Evolutionary conservation across 2,797 vertebrate genomes (phyloP).

Genomic region (Pitangus sulphuratus): DNA sequence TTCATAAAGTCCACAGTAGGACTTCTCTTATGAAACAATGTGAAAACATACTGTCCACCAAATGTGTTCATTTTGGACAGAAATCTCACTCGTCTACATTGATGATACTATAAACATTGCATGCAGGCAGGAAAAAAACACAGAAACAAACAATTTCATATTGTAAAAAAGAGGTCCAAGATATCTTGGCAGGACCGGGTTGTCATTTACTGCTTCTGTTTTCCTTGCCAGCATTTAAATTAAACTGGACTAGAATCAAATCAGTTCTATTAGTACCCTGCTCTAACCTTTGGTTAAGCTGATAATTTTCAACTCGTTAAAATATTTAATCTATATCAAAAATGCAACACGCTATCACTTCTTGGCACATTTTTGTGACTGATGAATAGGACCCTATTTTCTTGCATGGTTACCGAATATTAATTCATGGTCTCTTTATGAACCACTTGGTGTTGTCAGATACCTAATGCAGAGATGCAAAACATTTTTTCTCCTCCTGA

Average conservation of each 20-base stretch:
- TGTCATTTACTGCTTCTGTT: constrained; percentile 43
- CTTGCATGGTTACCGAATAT: neutral
- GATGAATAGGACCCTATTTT: neutral
- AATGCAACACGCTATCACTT: neutral
- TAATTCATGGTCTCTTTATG: neutral
- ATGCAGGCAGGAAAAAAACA: neutral
- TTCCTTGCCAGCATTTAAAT: constrained; percentile 70
- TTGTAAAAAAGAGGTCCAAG: constrained; percentile 40
- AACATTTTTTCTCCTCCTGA: neutral
- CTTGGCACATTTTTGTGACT: neutral
- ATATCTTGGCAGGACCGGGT: constrained; percentile 61
- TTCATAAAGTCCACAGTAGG: neutral
- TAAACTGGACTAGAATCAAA: constrained; percentile 68
- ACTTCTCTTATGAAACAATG: neutral
- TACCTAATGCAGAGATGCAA: neutral
- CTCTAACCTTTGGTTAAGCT: constrained; percentile 58
- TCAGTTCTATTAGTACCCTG: constrained; percentile 24
- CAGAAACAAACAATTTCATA: constrained; percentile 32
- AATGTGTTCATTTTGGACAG: neutral
- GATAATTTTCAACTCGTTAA: constrained; percentile 54
- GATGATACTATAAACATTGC: neutral
- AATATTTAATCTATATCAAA: constrained; percentile 53
- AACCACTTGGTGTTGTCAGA: neutral
- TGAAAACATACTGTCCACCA: neutral
- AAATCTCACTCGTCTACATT: neutral